Conservation (phyloP, 2,797 vertebrate genomes). For the Coregonus suidteri region DNA sequence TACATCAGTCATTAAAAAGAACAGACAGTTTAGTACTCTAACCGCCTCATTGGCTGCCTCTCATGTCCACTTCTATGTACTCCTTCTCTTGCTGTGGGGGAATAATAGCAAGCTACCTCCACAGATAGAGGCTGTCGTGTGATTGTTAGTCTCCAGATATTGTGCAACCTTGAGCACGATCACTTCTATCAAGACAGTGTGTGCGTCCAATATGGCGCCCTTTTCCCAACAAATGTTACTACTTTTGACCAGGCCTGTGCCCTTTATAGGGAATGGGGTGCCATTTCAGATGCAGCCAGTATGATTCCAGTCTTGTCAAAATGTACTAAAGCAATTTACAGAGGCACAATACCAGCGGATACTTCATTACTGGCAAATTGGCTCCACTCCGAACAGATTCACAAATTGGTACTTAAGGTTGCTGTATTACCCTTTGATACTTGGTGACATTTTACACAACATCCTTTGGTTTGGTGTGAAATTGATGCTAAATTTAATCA, state of each 20-base stretch:
- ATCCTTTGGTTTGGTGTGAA: not conserved
- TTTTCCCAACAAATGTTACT: not conserved
- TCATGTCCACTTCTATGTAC: slow-evolving; percentile 1
- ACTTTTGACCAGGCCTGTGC: not conserved
- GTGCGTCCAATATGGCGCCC: not conserved
- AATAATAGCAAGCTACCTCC: slow-evolving; percentile 2
- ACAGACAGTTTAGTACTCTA: slow-evolving; percentile 25
- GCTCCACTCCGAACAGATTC: not conserved
- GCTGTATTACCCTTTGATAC: not conserved
- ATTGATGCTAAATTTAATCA: not conserved
- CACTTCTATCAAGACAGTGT: not conserved
- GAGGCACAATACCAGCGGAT: not conserved
- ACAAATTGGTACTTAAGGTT: not conserved
- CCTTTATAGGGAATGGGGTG: not conserved
- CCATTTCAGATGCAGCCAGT: not conserved
- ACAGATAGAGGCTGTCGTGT: slow-evolving; percentile 4
- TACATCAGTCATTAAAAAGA: slow-evolving; percentile 27
- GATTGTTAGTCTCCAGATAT: not conserved
- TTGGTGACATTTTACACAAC: not conserved
- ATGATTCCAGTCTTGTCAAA: not conserved
- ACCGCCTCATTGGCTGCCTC: not conserved
- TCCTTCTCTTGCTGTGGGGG: not conserved
- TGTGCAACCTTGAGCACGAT: not conserved
- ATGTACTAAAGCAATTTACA: not conserved
- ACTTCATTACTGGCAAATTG: not conserved